Percentiles rank a stretch among this genome's conserved stretches.
These are phyloP conservation scores for Crocodylus rhombifer DNA, from an alignment of 2,797 vertebrate species.

Conservation along the genomic window DNA sequence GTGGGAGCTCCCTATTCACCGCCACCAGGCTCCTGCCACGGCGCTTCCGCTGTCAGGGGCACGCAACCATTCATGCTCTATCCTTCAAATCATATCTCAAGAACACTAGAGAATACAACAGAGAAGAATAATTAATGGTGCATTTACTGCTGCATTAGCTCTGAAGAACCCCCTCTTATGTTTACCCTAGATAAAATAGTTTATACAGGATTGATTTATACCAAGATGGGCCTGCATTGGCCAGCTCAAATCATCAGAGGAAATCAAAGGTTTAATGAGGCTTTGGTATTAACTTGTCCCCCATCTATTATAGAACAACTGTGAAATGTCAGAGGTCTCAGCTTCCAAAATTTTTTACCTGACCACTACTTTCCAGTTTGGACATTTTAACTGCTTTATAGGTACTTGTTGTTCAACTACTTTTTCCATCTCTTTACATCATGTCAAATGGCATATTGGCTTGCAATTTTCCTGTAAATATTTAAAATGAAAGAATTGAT, in stretches of 20 bases:
- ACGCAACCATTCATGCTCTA: neutral
- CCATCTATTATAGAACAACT: neutral
- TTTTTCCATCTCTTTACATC: neutral
- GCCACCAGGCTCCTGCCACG: too few species aligned
- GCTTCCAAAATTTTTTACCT: accelerated
- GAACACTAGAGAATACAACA: neutral
- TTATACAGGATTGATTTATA: constrained; percentile 47
- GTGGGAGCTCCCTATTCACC: too few species aligned
- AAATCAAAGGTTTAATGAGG: constrained; percentile 43
- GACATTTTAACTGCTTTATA: neutral
- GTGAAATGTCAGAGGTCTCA: constrained; percentile 8
- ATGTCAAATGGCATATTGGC: neutral
- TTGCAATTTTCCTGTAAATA: neutral
- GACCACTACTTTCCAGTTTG: neutral
- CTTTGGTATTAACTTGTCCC: neutral
- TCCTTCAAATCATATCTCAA: constrained; percentile 31
- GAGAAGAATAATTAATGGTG: constrained; percentile 45
- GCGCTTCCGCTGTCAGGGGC: too few species aligned
- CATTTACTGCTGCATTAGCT: neutral
- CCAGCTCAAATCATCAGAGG: neutral
- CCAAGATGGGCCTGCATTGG: neutral
- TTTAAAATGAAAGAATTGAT: neutral
- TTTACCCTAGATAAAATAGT: constrained; percentile 32
- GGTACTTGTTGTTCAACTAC: neutral
- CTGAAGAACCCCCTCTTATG: neutral